Conservation (phyloP, 2,113 vertebrate genomes). For the Rhodinocichla rosea region DNA sequence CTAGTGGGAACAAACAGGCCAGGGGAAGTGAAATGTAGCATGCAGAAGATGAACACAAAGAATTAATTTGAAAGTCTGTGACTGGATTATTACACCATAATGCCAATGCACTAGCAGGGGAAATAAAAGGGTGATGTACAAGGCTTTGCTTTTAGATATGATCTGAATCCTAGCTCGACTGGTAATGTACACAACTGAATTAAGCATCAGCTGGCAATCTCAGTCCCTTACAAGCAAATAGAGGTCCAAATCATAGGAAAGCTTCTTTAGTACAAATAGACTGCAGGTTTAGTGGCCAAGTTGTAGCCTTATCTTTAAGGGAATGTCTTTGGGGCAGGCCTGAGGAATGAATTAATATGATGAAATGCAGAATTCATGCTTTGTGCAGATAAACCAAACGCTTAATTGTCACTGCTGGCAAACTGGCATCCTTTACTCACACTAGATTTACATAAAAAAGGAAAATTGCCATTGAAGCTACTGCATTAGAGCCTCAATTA, state of each 20-base stretch:
- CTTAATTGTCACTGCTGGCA: neutral
- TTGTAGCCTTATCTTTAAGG: neutral
- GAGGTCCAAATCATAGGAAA: neutral
- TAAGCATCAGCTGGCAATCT: neutral
- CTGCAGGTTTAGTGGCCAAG: neutral
- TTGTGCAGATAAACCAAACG: neutral
- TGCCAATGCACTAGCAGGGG: neutral
- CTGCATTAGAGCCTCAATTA: neutral
- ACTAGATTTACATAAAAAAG: neutral
- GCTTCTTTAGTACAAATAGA: neutral
- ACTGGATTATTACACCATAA: neutral
- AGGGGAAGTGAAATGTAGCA: conserved; percentile 34
- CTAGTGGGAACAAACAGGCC: conserved; percentile 41
- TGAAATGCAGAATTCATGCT: neutral
- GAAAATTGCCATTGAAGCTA: neutral
- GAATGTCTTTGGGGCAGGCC: neutral
- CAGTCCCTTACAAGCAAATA: neutral
- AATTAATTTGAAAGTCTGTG: neutral
- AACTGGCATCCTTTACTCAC: neutral
- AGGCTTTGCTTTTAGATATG: neutral
- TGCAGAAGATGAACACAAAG: conserved; percentile 3
- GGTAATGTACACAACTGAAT: neutral
- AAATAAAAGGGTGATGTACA: neutral
- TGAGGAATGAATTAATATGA: neutral
- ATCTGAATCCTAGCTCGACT: neutral